These are phyloP conservation scores for Sclerodermus sp. DNA, from an alignment of 2,888 invertebrate genomes.

Conservation along the genomic window DNA sequence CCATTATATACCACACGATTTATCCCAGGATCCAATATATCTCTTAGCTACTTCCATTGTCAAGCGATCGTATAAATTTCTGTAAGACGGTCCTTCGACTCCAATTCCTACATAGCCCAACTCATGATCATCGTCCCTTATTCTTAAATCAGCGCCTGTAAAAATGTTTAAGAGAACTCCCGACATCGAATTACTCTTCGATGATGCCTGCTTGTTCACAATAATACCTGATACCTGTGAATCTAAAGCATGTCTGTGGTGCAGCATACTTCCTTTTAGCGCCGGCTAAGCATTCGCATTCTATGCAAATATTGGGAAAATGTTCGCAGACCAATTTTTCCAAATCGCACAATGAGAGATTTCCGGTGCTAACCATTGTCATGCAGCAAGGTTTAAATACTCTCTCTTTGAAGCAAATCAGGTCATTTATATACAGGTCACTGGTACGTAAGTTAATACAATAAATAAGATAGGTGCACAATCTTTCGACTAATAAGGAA, in stretches of 20 bases:
- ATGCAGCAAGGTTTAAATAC: conserved; percentile 28
- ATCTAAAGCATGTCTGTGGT: conserved; percentile 7
- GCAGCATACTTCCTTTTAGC: not conserved
- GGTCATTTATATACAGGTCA: conserved; percentile 19
- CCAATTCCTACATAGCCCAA: conserved; percentile 58
- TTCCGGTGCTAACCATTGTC: conserved; percentile 36
- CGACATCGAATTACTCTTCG: not conserved
- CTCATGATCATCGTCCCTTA: conserved; percentile 58
- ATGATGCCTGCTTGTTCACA: not conserved
- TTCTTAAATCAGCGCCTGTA: conserved; percentile 45
- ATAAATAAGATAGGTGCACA: not conserved
- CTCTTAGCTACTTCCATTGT: conserved; percentile 52
- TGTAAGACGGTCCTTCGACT: conserved; percentile 58
- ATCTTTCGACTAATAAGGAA: not conserved
- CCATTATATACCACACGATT: conserved; percentile 36
- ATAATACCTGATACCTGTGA: conserved; percentile 21
- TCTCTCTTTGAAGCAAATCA: conserved; percentile 29
- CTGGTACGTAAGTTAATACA: conserved; percentile 15
- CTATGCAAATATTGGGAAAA: conserved; percentile 11
- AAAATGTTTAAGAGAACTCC: no score
- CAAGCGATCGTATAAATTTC: conserved; percentile 48
- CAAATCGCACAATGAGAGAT: conserved; percentile 26
- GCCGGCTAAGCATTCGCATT: not conserved
- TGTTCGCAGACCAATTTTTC: conserved; percentile 20
- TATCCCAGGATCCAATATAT: conserved; percentile 58